These are phyloP conservation scores for Melospiza melodia DNA, from an alignment of 2,113 vertebrate species.

Conservation along the genomic window DNA sequence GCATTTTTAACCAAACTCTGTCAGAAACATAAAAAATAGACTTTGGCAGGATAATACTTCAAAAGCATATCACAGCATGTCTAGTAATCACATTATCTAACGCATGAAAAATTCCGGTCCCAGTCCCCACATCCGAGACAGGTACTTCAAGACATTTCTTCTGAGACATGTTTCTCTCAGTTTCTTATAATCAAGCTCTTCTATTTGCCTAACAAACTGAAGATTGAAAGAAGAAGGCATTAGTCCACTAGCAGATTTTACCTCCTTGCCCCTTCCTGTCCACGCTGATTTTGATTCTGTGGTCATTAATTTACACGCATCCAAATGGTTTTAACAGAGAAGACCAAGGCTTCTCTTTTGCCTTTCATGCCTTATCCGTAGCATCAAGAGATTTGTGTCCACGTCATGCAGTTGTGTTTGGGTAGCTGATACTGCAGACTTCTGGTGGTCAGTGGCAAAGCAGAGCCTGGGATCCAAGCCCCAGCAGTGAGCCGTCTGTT, in stretches of 20 bases:
- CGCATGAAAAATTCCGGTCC: not conserved
- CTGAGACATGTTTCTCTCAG: not conserved
- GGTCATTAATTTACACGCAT: not conserved
- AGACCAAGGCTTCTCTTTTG: not conserved
- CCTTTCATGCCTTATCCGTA: not conserved
- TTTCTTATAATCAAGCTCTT: not conserved
- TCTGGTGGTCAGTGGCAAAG: not conserved
- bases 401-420: not conserved
- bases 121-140: not conserved
- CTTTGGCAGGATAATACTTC: not conserved
- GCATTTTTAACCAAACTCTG: not conserved
- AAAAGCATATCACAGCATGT: not conserved
- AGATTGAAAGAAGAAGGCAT: not conserved
- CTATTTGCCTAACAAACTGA: not conserved
- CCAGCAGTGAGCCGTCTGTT: not conserved
- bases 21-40: constrained; percentile 1
- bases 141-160: not conserved
- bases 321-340: not conserved
- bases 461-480: not conserved
- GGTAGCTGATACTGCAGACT: not conserved
- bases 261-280: not conserved
- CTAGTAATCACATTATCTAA: not conserved
- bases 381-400: not conserved
- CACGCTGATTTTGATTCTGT: accelerated
- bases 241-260: not conserved